Evolutionary conservation across 2,113 vertebrate species (phyloP).

Genomic region (Phaethon lepturus): DNA sequence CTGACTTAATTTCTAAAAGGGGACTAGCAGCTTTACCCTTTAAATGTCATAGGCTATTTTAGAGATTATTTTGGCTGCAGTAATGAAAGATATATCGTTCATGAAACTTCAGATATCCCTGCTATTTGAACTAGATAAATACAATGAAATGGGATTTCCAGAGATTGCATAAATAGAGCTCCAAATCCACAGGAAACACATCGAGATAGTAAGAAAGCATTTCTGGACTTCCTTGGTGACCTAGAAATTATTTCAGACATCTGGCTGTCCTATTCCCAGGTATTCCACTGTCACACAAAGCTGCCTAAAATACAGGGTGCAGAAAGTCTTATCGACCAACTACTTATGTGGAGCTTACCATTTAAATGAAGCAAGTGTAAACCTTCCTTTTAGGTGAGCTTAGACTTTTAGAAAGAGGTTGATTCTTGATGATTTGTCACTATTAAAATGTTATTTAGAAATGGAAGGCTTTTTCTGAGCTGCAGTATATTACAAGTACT

Average conservation of each 20-base stretch:
- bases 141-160: neutral
- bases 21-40: neutral
- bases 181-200: neutral
- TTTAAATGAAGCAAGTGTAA: neutral
- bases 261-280: neutral
- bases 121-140: neutral
- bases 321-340: neutral
- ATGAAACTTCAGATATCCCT: neutral
- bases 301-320: neutral
- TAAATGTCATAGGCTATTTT: constrained; percentile 13
- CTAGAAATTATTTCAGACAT: neutral
- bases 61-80: neutral
- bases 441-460: neutral
- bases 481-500: neutral
- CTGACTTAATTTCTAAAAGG: constrained; percentile 10
- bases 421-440: neutral
- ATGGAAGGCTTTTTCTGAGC: neutral
- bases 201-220: neutral
- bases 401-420: neutral
- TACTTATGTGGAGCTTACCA: neutral
- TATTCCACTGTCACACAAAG: neutral
- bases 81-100: constrained; percentile 2
- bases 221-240: neutral
- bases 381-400: neutral
- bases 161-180: neutral